Evolutionary conservation across 1,140 invertebrate species (phyloP).

Genomic region (Cydia amplana): DNA sequence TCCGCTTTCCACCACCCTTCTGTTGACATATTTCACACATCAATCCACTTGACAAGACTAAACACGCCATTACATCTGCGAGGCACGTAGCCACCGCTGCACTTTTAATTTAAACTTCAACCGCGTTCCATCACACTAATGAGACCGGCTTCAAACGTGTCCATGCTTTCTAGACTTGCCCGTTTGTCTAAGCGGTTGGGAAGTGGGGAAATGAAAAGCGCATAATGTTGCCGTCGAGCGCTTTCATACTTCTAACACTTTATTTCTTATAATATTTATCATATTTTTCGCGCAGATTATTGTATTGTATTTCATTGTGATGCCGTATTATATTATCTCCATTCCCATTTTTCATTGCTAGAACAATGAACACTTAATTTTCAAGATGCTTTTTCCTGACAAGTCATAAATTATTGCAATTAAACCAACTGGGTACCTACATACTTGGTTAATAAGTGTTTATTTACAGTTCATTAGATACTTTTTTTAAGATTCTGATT

Average conservation of each 20-base stretch:
- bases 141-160: conserved; percentile 42
- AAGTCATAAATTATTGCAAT: no score
- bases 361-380: no score
- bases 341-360: no score
- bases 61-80: conserved; percentile 11
- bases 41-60: conserved; percentile 27
- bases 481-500: no score
- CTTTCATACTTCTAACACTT: conserved; percentile 35
- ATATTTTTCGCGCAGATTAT: no score
- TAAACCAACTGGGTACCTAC: no score
- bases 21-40: conserved; percentile 20
- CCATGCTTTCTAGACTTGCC: background rate
- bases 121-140: conserved; percentile 48
- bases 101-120: conserved; percentile 31
- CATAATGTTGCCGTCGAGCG: conserved; percentile 25
- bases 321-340: no score
- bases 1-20: background rate
- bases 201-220: background rate
- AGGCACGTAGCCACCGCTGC: conserved; percentile 15
- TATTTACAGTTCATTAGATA: no score
- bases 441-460: no score
- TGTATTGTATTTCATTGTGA: no score
- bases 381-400: no score
- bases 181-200: background rate
- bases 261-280: background rate